These are phyloP conservation scores for Benitochromis conjunctus DNA, from an alignment of 2,113 vertebrate species.

Conservation along the genomic window DNA sequence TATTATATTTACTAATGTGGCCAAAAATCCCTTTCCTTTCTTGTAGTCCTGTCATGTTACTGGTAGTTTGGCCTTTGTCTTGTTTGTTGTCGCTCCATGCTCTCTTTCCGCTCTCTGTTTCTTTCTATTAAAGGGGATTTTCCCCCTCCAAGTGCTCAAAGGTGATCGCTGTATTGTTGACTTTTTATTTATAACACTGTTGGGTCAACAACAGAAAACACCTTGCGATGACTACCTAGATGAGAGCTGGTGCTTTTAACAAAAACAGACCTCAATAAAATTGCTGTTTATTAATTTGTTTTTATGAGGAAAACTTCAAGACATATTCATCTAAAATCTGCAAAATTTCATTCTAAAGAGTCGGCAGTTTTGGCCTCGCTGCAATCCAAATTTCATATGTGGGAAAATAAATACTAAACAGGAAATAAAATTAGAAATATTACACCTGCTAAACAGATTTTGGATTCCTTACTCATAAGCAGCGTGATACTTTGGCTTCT, in stretches of 20 bases:
- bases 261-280: neutral
- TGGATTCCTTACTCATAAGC: neutral
- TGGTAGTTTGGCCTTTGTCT: neutral
- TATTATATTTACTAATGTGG: neutral
- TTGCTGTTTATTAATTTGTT: neutral
- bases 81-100: neutral
- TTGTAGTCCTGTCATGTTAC: neutral
- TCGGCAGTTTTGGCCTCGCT: neutral
- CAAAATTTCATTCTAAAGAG: neutral
- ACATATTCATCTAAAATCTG: neutral
- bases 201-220: neutral
- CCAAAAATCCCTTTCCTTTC: neutral
- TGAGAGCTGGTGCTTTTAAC: neutral
- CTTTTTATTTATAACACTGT: neutral
- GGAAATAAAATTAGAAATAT: neutral
- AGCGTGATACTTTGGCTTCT: neutral
- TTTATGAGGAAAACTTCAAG: neutral
- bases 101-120: neutral
- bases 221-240: neutral
- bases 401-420: neutral
- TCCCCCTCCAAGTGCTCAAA: neutral
- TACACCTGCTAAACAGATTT: neutral
- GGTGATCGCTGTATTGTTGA: neutral
- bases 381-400: neutral
- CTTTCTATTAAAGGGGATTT: neutral